Conservation (phyloP, 2,113 vertebrate species). For the Bos javanicus region DNA sequence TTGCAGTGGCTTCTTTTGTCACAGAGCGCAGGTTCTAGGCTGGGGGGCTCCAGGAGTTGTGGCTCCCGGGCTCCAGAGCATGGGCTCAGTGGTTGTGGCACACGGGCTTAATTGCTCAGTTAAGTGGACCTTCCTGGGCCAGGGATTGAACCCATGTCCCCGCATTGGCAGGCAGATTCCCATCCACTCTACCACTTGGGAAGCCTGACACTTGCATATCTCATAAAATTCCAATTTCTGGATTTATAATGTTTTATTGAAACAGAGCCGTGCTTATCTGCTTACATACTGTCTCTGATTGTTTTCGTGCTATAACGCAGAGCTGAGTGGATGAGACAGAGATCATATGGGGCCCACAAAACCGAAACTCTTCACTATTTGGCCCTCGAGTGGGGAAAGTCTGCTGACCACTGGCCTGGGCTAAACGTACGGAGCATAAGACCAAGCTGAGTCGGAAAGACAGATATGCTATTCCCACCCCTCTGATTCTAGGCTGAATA, state of each 20-base stretch:
- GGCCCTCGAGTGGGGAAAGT: background rate
- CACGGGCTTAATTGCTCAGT: background rate
- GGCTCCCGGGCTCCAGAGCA: background rate
- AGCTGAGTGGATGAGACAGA: background rate
- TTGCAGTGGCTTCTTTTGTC: background rate
- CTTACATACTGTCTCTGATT: background rate
- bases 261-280: background rate
- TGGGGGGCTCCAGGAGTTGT: rapidly evolving
- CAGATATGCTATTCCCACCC: too few species aligned
- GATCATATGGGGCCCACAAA: rapidly evolving
- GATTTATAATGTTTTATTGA: background rate
- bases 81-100: background rate
- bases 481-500: background rate
- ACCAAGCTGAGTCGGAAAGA: background rate
- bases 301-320: background rate
- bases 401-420: background rate
- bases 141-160: background rate
- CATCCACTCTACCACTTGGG: background rate
- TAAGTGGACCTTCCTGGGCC: background rate
- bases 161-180: background rate
- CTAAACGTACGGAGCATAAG: too few species aligned
- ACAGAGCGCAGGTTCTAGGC: background rate
- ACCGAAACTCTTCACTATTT: background rate
- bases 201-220: background rate
- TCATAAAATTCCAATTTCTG: background rate